Conservation (phyloP, 2,888 invertebrate species). For the Ditula angustiorana region DNA sequence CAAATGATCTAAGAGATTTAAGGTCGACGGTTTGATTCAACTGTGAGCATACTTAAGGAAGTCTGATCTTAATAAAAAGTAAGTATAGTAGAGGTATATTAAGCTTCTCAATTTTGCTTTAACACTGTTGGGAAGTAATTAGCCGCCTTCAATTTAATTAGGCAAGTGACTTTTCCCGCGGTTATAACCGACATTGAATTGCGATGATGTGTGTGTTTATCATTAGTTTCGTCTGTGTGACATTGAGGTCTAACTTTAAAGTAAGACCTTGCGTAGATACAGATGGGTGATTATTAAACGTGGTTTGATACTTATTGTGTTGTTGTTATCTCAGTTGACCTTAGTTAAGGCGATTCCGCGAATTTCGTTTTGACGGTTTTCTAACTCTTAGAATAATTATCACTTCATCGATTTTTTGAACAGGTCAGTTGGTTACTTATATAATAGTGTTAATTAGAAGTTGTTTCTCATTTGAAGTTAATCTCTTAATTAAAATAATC, state of each 20-base stretch:
- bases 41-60: not conserved
- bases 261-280: conserved; percentile 59
- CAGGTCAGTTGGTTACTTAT: too few species aligned
- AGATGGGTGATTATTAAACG: conserved; percentile 54
- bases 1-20: conserved; percentile 52
- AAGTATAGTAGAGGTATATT: not conserved
- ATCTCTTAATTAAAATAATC: not conserved
- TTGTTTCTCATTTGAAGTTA: not conserved
- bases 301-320: conserved; percentile 54
- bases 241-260: conserved; percentile 63
- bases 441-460: too few species aligned
- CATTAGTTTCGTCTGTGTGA: conserved; percentile 57
- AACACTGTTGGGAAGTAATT: conserved; percentile 20
- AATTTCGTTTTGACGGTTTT: not conserved
- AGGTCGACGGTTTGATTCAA: conserved; percentile 12
- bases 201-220: conserved; percentile 54
- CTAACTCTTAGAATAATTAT: not conserved
- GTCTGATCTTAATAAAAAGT: not conserved
- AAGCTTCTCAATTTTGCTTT: not conserved
- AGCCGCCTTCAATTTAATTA: conserved; percentile 31
- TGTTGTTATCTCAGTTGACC: conserved; percentile 36
- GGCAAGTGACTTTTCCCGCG: conserved; percentile 50
- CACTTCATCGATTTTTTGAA: not conserved
- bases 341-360: not conserved
- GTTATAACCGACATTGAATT: conserved; percentile 46